These are phyloP conservation scores for Pachycephala philippinensis DNA, from an alignment of 2,113 vertebrate genomes.

Conservation along the genomic window DNA sequence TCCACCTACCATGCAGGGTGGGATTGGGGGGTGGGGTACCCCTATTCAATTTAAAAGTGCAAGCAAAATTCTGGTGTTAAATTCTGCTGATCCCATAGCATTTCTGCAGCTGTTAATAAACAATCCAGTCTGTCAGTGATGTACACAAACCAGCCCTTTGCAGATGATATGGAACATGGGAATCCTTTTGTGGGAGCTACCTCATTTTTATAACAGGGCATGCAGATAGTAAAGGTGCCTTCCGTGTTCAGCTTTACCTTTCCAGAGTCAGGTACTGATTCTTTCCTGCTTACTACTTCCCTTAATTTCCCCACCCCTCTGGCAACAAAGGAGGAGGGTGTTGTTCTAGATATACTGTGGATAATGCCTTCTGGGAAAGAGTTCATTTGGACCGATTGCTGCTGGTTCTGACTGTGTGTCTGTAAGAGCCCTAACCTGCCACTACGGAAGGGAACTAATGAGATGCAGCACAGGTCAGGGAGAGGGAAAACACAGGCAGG, in stretches of 20 bases:
- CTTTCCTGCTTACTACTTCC: background rate
- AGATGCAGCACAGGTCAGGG: background rate
- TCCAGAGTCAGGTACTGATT: background rate
- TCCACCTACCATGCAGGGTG: background rate
- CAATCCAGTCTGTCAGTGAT: background rate
- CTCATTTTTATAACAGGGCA: background rate
- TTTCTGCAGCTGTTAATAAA: background rate
- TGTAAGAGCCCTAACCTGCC: background rate
- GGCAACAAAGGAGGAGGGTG: background rate
- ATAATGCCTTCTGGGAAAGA: background rate
- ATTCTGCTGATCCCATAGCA: background rate
- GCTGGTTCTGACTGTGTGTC: background rate
- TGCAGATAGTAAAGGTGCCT: background rate
- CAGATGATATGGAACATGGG: background rate
- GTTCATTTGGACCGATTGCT: background rate
- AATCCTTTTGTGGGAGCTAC: background rate
- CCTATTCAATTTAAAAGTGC: background rate
- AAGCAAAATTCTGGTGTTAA: background rate
- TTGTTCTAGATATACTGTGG: background rate
- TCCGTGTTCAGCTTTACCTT: background rate
- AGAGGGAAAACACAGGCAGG: background rate
- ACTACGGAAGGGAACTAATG: background rate
- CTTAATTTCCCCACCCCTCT: background rate
- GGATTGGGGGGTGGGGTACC: fast-evolving
- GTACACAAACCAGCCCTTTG: background rate